A percentile compares a stretch with the other conserved stretches of the same genome.
Evolutionary conservation across 2,888 invertebrate genomes (phyloP).

Genomic region (Scaptomyza tumidula): DNA sequence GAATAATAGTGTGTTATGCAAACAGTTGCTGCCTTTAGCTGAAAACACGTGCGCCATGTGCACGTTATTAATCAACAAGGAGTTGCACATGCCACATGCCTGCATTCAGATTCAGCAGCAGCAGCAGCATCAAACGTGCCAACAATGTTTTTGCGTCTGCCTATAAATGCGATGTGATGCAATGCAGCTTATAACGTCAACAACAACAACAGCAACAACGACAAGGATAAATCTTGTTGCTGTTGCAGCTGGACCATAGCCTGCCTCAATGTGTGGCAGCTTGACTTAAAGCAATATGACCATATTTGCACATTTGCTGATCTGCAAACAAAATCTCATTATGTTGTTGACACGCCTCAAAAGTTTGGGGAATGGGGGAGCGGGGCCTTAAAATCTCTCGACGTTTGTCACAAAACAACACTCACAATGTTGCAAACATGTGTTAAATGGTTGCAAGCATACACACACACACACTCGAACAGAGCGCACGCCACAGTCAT

Average conservation of each 20-base stretch:
- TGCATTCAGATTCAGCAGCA: not conserved
- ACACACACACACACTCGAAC: not conserved
- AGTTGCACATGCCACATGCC: slow-evolving; percentile 31
- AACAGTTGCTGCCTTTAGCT: slow-evolving; percentile 47
- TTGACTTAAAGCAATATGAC: slow-evolving; percentile 46
- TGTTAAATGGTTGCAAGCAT: slow-evolving; percentile 41
- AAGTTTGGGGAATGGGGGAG: slow-evolving; percentile 32
- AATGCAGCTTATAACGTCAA: slow-evolving; percentile 68
- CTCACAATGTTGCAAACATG: slow-evolving; percentile 31
- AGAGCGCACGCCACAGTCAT: slow-evolving; percentile 35
- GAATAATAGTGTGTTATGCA: slow-evolving; percentile 62
- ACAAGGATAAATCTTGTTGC: slow-evolving; percentile 7
- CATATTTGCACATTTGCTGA: slow-evolving; percentile 58
- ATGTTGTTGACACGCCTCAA: slow-evolving; percentile 68
- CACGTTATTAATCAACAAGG: slow-evolving; percentile 76
- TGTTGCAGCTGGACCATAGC: slow-evolving; percentile 16
- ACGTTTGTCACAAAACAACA: slow-evolving; percentile 2
- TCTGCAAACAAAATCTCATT: slow-evolving; percentile 63
- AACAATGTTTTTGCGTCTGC: slow-evolving; percentile 34
- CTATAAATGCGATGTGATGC: slow-evolving; percentile 52
- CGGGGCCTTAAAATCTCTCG: not conserved
- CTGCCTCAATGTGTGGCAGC: slow-evolving; percentile 44
- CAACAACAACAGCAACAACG: slow-evolving; percentile 30
- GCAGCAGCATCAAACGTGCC: slow-evolving; percentile 36
- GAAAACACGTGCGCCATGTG: slow-evolving; percentile 71